Base-by-base conservation (phyloP, 1,140 invertebrate genomes). In the Ruditapes philippinarum region DNA sequence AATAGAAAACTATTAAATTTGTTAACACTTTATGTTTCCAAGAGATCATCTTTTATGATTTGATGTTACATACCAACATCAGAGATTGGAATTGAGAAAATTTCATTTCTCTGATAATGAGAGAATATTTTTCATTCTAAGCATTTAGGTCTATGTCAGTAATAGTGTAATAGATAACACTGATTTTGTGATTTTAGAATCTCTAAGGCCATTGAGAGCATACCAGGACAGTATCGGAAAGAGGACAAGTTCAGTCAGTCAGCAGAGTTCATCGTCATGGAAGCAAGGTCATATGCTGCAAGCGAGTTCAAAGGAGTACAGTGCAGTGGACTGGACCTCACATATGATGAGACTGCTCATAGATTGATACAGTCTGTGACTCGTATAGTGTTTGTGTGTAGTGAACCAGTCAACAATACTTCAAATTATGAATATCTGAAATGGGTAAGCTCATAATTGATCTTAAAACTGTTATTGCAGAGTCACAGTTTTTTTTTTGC, bases 371-470 rank as follows among this genome's bases (percentile, higher is more conserved):
- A 89, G 65, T 74, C 28, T 70, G 31, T 45, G 19, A 57, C 49
- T 31, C 62, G 86, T 49, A 60, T 74, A 76, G 87, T 89, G n/a
- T 83, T 89, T 76, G 87, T 82, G 5, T 89, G 87, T 42, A 49
- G 45, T 45, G 54, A 73, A 40, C 79, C 79, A 40, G 76, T 68
- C 51, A 82, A 60, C 33, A 54, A 65, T 60, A 76, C 78, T 5
- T n/a, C 51, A 28, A 45, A 28, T 42, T 70, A 73, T 25, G 31
- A 60, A 17, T 80, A 54, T 40, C 31, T 89, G 11, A 73, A 82
- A 42, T 22, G 73, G 87, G 87, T 89, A 73, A 81, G 87, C 83
- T 65, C 38, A 33, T n/a, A n/a, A n/a, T n/a, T n/a, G n/a, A n/a
- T n/a, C n/a, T n/a, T n/a, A 76, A 11, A 11, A 51, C n/a, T n/a